Evolutionary conservation across 2,113 vertebrate species (phyloP), one percentile per base, ranked within the genome.

Genomic region (Dolichotis patagonum): DNA sequence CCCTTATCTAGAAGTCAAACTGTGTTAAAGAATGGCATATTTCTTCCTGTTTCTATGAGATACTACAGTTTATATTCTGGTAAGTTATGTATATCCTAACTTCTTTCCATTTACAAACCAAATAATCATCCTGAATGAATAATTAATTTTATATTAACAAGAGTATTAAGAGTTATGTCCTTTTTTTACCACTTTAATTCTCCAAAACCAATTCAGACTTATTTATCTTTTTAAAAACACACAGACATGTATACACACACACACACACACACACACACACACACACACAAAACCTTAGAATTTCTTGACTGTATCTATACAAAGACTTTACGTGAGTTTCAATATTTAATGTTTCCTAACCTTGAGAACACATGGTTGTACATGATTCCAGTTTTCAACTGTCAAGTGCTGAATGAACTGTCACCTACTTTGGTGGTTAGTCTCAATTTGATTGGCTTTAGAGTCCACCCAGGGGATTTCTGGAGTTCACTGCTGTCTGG

Each of bases 61-160:
- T 35, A 88, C 32, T 67, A 13, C 20, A 71, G 73, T 91, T 67
- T 67, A 75, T 96, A 46, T 88, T 82, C 8, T 81, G 12, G 13
- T 87, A n/a, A 84, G 4, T 22, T 77, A 6, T 85, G 13, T 69
- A 63, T 85, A 43, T 73, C 54, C 82, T 69, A 83, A 9, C 35
- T 73, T 20, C 49, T 88, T 77, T 73, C 63, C 7, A 88, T 90
- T 62, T 41, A 3, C 9, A 49, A 5, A 35, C 14, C 5, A 87
- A 81, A 49, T 78, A 26, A 81, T 67, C 92, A 60, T 63, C 43
- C 46, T 92, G 46, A 93, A 89, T 71, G 35, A 8, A 60, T 71
- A 78, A 77, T 95, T 92, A 94, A 95, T 65, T 95, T 95, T 94
- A 71, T 91, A 54, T 12, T 20, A 96, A n/a, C 17, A 71, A 19